phyloP scores from a whole-genome alignment of 2,888 invertebrate species.

The Digitonthophagus gazella region DNA sequence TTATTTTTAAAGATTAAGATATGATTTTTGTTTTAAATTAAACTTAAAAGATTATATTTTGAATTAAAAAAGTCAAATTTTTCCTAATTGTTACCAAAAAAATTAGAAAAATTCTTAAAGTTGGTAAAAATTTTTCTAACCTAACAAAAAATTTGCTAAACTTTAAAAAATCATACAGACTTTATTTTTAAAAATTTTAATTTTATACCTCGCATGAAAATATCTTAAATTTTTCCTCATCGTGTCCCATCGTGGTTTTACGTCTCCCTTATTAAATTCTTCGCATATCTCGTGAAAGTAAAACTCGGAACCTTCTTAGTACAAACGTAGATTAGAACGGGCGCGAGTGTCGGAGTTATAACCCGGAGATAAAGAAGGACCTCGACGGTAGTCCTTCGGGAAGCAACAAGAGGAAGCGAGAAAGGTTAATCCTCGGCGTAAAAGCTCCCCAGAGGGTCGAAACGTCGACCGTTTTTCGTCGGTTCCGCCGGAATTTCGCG shows the following conservation, averaged over 20 bases:
- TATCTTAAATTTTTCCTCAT: neutral
- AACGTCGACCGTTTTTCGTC: neutral
- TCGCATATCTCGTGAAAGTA: neutral
- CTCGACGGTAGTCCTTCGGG: neutral
- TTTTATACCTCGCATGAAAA: no score
- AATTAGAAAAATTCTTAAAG: no score
- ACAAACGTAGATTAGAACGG: neutral
- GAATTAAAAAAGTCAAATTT: no score
- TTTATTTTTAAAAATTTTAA: no score
- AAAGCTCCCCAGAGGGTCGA: neutral
- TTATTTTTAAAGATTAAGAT: no score
- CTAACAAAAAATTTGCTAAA: no score
- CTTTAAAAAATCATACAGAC: no score
- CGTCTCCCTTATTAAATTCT: neutral
- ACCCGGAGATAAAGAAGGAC: neutral
- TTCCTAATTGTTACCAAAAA: no score
- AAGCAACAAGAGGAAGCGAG: neutral
- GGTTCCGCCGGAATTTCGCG: neutral
- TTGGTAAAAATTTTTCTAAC: no score
- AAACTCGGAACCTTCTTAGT: neutral
- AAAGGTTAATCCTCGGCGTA: neutral
- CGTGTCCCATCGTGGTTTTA: neutral
- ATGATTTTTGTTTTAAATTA: no score
- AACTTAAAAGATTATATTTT: no score
- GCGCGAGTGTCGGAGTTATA: neutral